phyloP scores from a whole-genome alignment of 2,113 vertebrate genomes.

The Ochotona curzoniae region DNA sequence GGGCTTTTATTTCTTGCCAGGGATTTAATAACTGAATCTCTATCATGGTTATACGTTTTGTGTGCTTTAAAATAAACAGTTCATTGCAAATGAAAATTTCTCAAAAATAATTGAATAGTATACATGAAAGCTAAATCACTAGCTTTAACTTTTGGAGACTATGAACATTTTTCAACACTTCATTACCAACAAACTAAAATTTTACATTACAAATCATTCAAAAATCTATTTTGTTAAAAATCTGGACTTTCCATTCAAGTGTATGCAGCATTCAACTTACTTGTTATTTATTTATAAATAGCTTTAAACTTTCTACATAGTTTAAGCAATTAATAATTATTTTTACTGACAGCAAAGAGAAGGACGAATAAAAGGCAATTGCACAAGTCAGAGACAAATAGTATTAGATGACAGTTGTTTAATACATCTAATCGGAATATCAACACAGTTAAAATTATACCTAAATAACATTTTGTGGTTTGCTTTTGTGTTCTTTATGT shows the following conservation, averaged over 20 bases:
- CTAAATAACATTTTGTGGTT: not conserved
- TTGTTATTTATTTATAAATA: slow-evolving; percentile 22
- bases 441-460: not conserved
- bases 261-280: not conserved
- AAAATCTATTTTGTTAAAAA: not conserved
- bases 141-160: not conserved
- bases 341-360: not conserved
- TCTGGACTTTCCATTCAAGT: slow-evolving; percentile 32
- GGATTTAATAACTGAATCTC: too few species aligned
- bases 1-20: too few species aligned
- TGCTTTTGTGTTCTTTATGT: not conserved
- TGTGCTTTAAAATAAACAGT: too few species aligned
- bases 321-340: not conserved
- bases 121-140: not conserved
- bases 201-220: not conserved
- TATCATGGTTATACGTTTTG: too few species aligned
- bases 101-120: slow-evolving; percentile 9
- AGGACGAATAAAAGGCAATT: not conserved
- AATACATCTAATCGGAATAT: not conserved
- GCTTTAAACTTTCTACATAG: not conserved
- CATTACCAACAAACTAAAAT: not conserved
- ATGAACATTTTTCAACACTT: not conserved
- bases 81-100: too few species aligned
- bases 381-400: not conserved
- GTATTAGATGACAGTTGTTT: not conserved